Evolutionary conservation across 2,113 vertebrate genomes (phyloP).

Genomic region (Urocitellus parryii): DNA sequence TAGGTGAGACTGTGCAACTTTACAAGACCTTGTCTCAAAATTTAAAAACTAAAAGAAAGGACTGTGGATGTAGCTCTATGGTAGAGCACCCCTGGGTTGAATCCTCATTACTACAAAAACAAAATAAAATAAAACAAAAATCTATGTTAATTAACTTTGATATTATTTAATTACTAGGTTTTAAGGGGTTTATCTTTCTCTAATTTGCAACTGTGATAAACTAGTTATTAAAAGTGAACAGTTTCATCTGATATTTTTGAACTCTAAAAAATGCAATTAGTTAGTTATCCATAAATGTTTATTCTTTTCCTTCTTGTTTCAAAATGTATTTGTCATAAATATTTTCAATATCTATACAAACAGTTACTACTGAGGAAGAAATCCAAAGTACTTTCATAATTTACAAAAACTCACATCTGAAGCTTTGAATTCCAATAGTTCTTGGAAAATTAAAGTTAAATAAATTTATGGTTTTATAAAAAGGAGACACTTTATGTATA

Average conservation of each 20-base stretch:
- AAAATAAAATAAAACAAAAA: no score
- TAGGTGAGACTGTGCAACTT: not conserved
- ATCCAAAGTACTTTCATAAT: slow-evolving; percentile 35
- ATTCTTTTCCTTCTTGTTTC: not conserved
- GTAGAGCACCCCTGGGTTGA: not conserved
- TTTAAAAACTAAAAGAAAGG: not conserved
- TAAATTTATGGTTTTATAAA: not conserved
- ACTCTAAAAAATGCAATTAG: not conserved
- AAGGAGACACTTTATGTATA: not conserved
- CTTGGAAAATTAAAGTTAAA: not conserved
- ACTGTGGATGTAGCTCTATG: not conserved
- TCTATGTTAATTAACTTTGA: not conserved
- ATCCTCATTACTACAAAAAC: not conserved
- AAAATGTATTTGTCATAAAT: slow-evolving; percentile 11
- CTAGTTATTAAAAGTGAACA: slow-evolving; percentile 30
- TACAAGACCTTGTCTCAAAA: no score
- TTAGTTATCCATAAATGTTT: not conserved
- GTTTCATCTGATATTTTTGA: not conserved
- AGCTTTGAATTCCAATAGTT: not conserved
- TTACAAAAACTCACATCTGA: not conserved
- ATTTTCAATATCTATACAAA: not conserved
- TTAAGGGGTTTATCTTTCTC: not conserved
- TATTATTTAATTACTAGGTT: slow-evolving; percentile 37
- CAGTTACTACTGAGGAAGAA: not conserved
- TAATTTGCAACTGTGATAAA: slow-evolving; percentile 20